Evolutionary conservation across 2,797 vertebrate genomes (phyloP), one percentile per base, ranked within the genome.

Genomic region (Selene dorsalis): DNA sequence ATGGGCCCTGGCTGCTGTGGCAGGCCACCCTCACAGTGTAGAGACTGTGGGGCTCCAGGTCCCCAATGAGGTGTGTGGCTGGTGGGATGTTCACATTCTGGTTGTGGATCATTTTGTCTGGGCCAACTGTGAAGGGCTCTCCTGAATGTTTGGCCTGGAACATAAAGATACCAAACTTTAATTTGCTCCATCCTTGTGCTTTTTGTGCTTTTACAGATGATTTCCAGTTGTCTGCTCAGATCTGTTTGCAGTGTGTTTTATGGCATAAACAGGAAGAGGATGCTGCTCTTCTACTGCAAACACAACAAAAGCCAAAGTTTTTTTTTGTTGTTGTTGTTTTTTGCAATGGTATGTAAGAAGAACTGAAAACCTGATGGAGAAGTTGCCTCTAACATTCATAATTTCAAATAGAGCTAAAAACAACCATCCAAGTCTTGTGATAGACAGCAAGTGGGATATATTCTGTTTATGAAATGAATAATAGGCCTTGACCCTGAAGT

Each of bases 21-120:
- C 97, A 97, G 24, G 96, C 92, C 82, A 96, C 93, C 20, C 96
- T 93, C 64, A 96, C 91, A 0, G 93, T 85, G 20, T 97, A 97
- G 8, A 75, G 53, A 41, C 92, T 94, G 87, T 96, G 94, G 14
- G 96, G 95, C 69, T 87, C 79, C 83, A 97, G 93, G 79, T 82
- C 91, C 16, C 57, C 72, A 65, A 97, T 85, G 39, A 93, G 82
- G 73, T 94, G 89, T 0, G 53, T 80, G 81, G 95, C 85, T 3
- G 95, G 95, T 0, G 96, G 95, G 26, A 96, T 82, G 0, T 92
- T 91, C 70, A 95, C 57, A 10, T 94, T 94, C 93, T 94, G 93
- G 89, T 93, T 88, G 85, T 94, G 92, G 84, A 94, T 89, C 80
- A 94, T 56, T 79, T 92, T 58, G 68, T 93, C 39, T 3, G 89